These are phyloP conservation scores for Dorcus hopei DNA, from an alignment of 2,888 invertebrate species.

Conservation along the genomic window DNA sequence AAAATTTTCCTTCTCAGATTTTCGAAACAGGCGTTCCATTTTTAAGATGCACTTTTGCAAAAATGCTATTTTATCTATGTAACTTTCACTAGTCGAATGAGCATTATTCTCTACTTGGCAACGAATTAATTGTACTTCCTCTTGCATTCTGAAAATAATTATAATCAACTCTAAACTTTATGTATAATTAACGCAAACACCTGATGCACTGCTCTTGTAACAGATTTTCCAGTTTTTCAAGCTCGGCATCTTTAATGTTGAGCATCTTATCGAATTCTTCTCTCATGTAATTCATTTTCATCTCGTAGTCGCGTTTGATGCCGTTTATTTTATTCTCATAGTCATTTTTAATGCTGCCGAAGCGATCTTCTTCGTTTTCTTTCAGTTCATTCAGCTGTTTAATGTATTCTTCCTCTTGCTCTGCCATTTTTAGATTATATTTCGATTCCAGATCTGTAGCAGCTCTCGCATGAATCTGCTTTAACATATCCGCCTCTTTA, in stretches of 20 bases:
- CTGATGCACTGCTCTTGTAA: slow-evolving; percentile 23
- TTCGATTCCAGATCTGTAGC: slow-evolving; percentile 19
- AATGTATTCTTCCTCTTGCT: slow-evolving; percentile 16
- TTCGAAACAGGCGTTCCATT: slow-evolving; percentile 28
- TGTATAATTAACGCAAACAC: slow-evolving; percentile 4
- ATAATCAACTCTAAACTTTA: background rate
- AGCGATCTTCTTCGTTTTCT: slow-evolving; percentile 14
- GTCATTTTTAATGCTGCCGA: slow-evolving; percentile 9
- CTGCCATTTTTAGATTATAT: slow-evolving; percentile 13
- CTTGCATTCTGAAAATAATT: slow-evolving; percentile 24
- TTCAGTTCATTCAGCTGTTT: slow-evolving; percentile 16
- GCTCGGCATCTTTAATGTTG: slow-evolving; percentile 20
- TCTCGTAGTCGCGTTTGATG: slow-evolving; percentile 10
- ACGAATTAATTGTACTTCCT: slow-evolving; percentile 26
- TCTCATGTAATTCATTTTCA: slow-evolving; percentile 11
- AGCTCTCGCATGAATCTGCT: slow-evolving; percentile 19
- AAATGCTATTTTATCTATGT: slow-evolving; percentile 23
- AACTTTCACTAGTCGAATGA: slow-evolving; percentile 5
- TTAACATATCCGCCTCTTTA: slow-evolving; percentile 23
- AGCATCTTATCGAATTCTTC: slow-evolving; percentile 15
- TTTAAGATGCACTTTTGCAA: slow-evolving; percentile 28
- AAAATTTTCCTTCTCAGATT: slow-evolving; percentile 24
- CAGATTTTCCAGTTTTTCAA: slow-evolving; percentile 20
- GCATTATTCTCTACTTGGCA: slow-evolving; percentile 21
- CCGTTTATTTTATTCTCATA: slow-evolving; percentile 6